phyloP scores from a whole-genome alignment of 2,888 invertebrate species.

The Amiota minor region DNA sequence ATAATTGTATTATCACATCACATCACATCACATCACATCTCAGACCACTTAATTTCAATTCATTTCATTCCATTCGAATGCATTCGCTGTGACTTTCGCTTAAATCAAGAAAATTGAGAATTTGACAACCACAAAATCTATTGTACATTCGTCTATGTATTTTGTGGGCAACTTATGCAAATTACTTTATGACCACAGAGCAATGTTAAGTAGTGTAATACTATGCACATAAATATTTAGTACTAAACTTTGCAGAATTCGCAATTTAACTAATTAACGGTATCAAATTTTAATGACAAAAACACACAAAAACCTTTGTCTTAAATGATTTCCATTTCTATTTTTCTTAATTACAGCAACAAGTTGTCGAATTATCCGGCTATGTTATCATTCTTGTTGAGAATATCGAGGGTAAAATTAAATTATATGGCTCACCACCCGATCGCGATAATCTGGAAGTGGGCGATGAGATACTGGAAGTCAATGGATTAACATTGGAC shows the following conservation, averaged over 20 bases:
- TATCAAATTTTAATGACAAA: too few relatives aligned
- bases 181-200: constrained; percentile 52
- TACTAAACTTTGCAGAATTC: too few relatives aligned
- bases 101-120: too few relatives aligned
- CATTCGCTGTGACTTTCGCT: too few relatives aligned
- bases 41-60: too few relatives aligned
- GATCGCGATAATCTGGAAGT: constrained; percentile 95
- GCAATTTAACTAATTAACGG: neutral
- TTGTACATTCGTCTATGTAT: constrained; percentile 1
- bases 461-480: constrained; percentile 97
- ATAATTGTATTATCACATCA: too few relatives aligned
- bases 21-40: too few relatives aligned
- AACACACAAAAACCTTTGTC: too few relatives aligned
- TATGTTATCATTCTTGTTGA: constrained; percentile 96
- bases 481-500: constrained; percentile 93
- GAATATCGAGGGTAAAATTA: constrained; percentile 94
- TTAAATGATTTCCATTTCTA: too few relatives aligned
- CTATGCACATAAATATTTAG: too few relatives aligned
- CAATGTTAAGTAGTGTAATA: too few relatives aligned
- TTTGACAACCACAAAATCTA: neutral
- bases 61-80: too few relatives aligned
- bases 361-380: constrained; percentile 91
- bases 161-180: constrained; percentile 54
- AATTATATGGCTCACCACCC: constrained; percentile 93
- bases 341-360: constrained; percentile 61